Conservation (phyloP, 1,140 invertebrate genomes). For the Euwallacea similis region DNA sequence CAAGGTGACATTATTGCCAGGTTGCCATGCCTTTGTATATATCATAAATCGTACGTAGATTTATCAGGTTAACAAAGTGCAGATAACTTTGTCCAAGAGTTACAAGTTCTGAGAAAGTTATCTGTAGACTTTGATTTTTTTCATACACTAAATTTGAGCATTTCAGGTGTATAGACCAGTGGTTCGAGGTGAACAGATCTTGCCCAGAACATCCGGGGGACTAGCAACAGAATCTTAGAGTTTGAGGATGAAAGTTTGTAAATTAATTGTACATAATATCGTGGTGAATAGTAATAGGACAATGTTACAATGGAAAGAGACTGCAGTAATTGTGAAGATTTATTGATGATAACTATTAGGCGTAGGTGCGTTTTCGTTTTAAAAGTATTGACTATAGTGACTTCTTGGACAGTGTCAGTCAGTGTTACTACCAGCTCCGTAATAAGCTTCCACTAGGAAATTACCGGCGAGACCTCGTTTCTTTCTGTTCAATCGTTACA, state of each 20-base stretch:
- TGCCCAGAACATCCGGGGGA: slow-evolving; percentile 95
- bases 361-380: too few species aligned
- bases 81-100: too few species aligned
- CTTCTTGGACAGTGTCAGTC: background rate
- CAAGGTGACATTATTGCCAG: slow-evolving; percentile 95
- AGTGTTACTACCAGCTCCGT: too few species aligned
- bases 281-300: slow-evolving; percentile 4
- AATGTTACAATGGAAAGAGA: background rate
- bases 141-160: background rate
- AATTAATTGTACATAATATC: slow-evolving; percentile 27
- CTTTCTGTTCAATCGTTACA: too few species aligned
- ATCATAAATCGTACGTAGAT: slow-evolving; percentile 88
- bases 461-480: too few species aligned
- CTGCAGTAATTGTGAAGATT: background rate
- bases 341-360: background rate
- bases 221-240: slow-evolving; percentile 57
- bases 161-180: slow-evolving; percentile 90
- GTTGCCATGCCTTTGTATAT: slow-evolving; percentile 98
- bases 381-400: background rate
- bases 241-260: slow-evolving; percentile 10
- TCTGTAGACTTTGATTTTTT: too few species aligned
- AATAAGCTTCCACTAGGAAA: too few species aligned
- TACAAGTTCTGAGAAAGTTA: too few species aligned
- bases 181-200: slow-evolving; percentile 96
- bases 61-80: too few species aligned